A percentile compares a stretch with the other conserved stretches of the same genome.
Conservation (phyloP, 2,888 invertebrate species). For the Polymixis lichenea region DNA sequence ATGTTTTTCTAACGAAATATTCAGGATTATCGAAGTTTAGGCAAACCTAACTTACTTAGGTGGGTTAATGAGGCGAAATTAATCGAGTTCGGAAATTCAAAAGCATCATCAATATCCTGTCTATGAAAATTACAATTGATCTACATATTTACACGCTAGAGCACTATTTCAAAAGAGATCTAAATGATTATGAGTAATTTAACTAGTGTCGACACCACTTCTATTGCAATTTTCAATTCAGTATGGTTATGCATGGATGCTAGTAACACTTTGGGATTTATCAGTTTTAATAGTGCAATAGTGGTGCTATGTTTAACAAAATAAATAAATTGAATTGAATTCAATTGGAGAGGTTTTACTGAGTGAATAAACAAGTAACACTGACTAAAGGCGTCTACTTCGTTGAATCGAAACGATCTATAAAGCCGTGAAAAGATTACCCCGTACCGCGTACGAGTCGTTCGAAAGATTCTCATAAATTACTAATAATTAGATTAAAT, state of each 20-base stretch:
- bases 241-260: slow-evolving; percentile 45
- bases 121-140: slow-evolving; percentile 30
- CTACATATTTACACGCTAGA: slow-evolving; percentile 53
- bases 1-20: neutral
- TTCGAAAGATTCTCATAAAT: slow-evolving; percentile 1
- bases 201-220: slow-evolving; percentile 51
- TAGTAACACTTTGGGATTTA: slow-evolving; percentile 15
- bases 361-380: neutral
- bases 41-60: slow-evolving; percentile 18
- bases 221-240: slow-evolving; percentile 43
- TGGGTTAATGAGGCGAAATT: slow-evolving; percentile 33
- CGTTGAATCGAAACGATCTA: neutral
- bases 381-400: neutral
- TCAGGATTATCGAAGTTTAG: slow-evolving; percentile 1
- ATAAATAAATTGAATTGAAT: too few species aligned
- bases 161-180: slow-evolving; percentile 47
- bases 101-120: slow-evolving; percentile 50
- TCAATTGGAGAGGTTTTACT: neutral
- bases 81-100: slow-evolving; percentile 32
- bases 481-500: slow-evolving; percentile 17
- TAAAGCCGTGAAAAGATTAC: neutral
- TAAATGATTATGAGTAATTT: slow-evolving; percentile 36
- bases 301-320: too few species aligned
- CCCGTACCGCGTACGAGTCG: too few species aligned
- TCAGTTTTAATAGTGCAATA: slow-evolving; percentile 1